Base-by-base conservation (phyloP, 2,888 invertebrate species). In the Nephrotoma guestfalica region DNA sequence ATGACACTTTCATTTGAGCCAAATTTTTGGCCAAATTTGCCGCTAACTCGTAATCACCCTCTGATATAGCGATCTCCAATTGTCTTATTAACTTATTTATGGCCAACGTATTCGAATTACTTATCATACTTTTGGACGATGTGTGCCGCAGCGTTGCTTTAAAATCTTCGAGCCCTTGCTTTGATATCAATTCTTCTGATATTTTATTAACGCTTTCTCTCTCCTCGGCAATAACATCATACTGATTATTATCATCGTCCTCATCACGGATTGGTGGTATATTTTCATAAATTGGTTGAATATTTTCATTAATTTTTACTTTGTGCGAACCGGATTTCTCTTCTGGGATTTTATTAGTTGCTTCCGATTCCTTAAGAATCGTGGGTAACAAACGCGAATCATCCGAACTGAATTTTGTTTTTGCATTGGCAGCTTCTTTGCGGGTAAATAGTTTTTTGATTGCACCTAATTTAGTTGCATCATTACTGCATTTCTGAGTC, bases 41-140 rank as follows among this genome's bases (percentile, higher is more conserved):
- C 2, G 97, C 96, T 88, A 95, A 93, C 86, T 93, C 93, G 91
- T 96, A 94, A 89, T 96, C 94, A 6, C 96, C 96, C 89, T 94
- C 94, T 3, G 95, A 94, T 89, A 97, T 97, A 1, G 96, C 95
- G 87, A 93, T 93, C 91, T 97, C 96, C 86, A 97, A 92, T 90
- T 95, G 93, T 90, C 93, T 93, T 88, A 96, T 92, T 88, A 96
- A 91, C 89, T 93, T 92, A 90, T 94, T 94, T 86, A 94, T 93
- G 87, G 94, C 94, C 88, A 94, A 90, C 1, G 94, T 94, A 15
- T 47, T 86, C 18, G 87, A 86, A 15, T 87, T 71, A 83, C 86
- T 86, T 13, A 86, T 42, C 18, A 40, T 15, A 41, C n/a, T 83
- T 71, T 86, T 87, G 11, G 71, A 30, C n/a, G 84, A 84, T 4